These are phyloP conservation scores for Centrocercus urophasianus DNA, from an alignment of 2,113 vertebrate species.

Conservation along the genomic window DNA sequence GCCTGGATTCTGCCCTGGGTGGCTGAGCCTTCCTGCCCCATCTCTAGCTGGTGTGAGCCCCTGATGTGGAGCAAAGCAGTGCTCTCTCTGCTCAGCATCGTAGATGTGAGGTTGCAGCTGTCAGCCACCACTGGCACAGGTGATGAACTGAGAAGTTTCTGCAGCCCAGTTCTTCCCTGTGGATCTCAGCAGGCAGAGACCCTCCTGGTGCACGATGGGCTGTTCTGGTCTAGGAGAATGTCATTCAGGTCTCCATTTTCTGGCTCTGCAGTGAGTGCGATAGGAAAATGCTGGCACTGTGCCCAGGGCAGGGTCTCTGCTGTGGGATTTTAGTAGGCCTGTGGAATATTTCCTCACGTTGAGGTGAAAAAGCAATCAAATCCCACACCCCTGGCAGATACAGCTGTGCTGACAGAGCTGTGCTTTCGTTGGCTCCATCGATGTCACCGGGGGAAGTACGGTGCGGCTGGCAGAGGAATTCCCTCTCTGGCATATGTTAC, in stretches of 20 bases:
- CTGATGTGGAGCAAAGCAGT: background rate
- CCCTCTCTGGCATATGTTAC: slow-evolving; percentile 70
- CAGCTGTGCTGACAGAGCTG: slow-evolving; percentile 41
- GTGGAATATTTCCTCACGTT: background rate
- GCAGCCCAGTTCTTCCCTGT: accelerated
- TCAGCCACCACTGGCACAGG: background rate
- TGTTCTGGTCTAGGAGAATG: background rate
- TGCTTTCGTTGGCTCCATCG: slow-evolving; percentile 46
- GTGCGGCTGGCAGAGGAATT: slow-evolving; percentile 70
- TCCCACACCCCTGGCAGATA: background rate
- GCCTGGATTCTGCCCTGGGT: background rate
- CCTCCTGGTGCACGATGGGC: accelerated
- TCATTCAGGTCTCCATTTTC: slow-evolving; percentile 19
- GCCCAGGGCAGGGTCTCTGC: slow-evolving; percentile 22
- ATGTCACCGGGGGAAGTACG: slow-evolving; percentile 14
- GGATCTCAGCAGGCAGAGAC: background rate
- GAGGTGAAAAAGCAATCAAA: background rate
- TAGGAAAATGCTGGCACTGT: slow-evolving; percentile 29
- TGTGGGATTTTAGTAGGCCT: background rate
- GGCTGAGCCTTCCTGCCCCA: background rate
- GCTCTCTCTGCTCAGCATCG: background rate
- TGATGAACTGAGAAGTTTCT: background rate
- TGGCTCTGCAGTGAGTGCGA: background rate
- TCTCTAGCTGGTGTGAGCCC: background rate
- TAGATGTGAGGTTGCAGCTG: background rate